A percentile compares a stretch with the other conserved stretches of the same genome.
Conservation (phyloP, 2,113 vertebrate genomes). For the Prunella fulvescens region DNA sequence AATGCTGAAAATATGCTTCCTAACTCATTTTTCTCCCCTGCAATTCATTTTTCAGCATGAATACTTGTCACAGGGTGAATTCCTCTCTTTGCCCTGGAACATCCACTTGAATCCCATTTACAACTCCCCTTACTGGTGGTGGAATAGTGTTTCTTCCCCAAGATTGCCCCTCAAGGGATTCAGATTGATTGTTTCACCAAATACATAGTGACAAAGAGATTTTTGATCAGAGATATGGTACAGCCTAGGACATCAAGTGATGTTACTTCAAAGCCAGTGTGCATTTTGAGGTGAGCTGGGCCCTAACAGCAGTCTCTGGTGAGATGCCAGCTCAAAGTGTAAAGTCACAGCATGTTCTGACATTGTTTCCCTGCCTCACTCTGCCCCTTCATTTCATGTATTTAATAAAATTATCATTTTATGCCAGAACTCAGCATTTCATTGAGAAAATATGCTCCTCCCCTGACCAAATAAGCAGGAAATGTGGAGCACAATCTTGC, state of each 20-base stretch:
- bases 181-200: slow-evolving; percentile 61
- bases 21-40: background rate
- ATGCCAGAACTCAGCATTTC: background rate
- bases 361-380: background rate
- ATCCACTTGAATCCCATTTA: slow-evolving; percentile 54
- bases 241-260: background rate
- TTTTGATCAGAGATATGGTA: slow-evolving; percentile 55
- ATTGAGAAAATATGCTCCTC: background rate
- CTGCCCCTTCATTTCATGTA: background rate
- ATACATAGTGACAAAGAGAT: slow-evolving; percentile 63
- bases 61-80: background rate
- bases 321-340: background rate
- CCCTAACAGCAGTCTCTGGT: background rate
- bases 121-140: slow-evolving; percentile 1
- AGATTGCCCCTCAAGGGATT: slow-evolving; percentile 19
- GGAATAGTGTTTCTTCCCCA: slow-evolving; percentile 19
- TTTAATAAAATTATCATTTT: slow-evolving; percentile 24
- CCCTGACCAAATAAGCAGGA: background rate
- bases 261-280: slow-evolving; percentile 32
- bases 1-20: background rate
- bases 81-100: background rate
- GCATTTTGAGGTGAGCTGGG: slow-evolving; percentile 48
- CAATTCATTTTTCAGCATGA: slow-evolving; percentile 7
- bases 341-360: slow-evolving; percentile 46
- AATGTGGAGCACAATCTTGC: background rate